These are phyloP conservation scores for Pygocentrus nattereri DNA, from an alignment of 2,797 vertebrate genomes.

Conservation along the genomic window DNA sequence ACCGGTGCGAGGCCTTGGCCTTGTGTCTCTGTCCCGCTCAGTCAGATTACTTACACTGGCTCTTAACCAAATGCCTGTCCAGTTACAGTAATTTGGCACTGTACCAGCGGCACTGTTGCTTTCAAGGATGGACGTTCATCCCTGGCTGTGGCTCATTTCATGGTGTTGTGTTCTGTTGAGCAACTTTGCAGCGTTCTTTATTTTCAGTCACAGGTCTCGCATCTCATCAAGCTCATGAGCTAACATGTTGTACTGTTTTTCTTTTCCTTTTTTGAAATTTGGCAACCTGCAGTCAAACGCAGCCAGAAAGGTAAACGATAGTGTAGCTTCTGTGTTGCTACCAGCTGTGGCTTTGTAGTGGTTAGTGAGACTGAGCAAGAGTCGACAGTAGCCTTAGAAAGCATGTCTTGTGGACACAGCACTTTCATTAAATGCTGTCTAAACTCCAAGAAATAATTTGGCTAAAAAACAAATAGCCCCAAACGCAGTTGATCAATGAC, in stretches of 20 bases:
- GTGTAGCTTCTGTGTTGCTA: slow-evolving; percentile 28
- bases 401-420: neutral
- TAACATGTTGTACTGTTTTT: slow-evolving; percentile 34
- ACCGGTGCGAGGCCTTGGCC: neutral
- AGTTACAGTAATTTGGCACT: neutral
- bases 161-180: slow-evolving; percentile 14
- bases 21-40: slow-evolving; percentile 18
- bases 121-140: slow-evolving; percentile 17
- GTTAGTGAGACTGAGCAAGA: slow-evolving; percentile 34
- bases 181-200: slow-evolving; percentile 35
- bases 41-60: slow-evolving; percentile 31
- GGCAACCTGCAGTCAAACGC: slow-evolving; percentile 69
- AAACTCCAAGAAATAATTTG: neutral
- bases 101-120: neutral
- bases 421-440: neutral
- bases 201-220: slow-evolving; percentile 3
- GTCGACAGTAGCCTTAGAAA: slow-evolving; percentile 10
- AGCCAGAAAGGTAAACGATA: slow-evolving; percentile 75
- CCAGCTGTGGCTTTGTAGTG: slow-evolving; percentile 30
- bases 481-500: neutral
- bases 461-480: neutral
- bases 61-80: slow-evolving; percentile 4
- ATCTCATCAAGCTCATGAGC: slow-evolving; percentile 28
- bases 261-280: slow-evolving; percentile 47
- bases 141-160: slow-evolving; percentile 1